A percentile compares a stretch with the other conserved stretches of the same genome.
These are phyloP conservation scores for Acromyrmex charruanus DNA, from an alignment of 1,140 invertebrate genomes.

Conservation along the genomic window DNA sequence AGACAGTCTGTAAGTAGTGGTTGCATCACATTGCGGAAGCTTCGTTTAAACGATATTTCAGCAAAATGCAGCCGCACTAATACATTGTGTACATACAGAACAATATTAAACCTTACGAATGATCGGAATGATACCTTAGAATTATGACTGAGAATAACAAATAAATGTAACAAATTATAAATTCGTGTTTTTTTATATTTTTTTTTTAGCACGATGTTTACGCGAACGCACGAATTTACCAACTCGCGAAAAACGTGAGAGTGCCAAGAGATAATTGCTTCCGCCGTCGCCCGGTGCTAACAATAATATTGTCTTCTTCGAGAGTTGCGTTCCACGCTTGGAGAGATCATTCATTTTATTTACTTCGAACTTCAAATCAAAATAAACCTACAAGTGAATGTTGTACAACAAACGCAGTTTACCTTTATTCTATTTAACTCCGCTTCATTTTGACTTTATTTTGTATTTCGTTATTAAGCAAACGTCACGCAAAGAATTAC, in stretches of 20 bases:
- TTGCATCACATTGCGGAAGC: neutral
- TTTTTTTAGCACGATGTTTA: neutral
- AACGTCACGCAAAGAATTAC: neutral
- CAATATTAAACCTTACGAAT: neutral
- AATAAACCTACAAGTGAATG: constrained; percentile 35
- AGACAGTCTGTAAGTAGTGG: neutral
- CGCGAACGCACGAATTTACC: neutral
- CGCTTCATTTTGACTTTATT: neutral
- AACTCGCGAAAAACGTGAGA: constrained; percentile 15
- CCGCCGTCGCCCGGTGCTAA: constrained; percentile 13
- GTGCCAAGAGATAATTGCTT: constrained; percentile 46
- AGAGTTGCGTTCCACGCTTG: constrained; percentile 15
- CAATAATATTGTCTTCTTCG: constrained; percentile 59
- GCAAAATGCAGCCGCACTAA: neutral
- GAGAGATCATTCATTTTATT: constrained; percentile 43
- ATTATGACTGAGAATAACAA: neutral
- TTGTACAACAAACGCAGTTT: constrained; percentile 4
- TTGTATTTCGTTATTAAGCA: neutral
- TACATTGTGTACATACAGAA: no score
- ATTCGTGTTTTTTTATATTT: no score
- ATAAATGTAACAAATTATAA: neutral
- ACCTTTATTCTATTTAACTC: constrained; percentile 20
- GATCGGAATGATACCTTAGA: neutral
- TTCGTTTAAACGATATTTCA: neutral
- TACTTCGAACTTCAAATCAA: constrained; percentile 31